Conservation (phyloP, 2,113 vertebrate genomes). For the Naja naja region DNA sequence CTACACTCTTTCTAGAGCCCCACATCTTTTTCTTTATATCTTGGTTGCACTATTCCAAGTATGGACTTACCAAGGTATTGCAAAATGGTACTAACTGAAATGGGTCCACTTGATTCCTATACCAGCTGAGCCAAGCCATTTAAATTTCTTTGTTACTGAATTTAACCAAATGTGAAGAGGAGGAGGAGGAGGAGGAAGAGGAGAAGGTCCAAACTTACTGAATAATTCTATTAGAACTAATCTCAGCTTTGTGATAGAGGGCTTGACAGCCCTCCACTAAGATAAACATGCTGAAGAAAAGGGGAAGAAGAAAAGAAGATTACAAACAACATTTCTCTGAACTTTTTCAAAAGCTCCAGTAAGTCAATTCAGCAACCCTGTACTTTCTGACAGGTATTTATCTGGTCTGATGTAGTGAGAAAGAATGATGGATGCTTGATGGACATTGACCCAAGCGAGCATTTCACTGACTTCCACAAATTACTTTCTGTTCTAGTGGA, state of each 20-base stretch:
- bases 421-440: conserved; percentile 17
- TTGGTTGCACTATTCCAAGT: not conserved
- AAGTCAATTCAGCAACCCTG: not conserved
- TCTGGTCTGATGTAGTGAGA: conserved; percentile 11
- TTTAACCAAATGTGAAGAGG: not conserved
- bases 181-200: not conserved
- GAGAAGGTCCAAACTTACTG: not conserved
- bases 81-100: not conserved
- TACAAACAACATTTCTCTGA: not conserved
- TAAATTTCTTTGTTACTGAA: not conserved
- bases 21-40: not conserved
- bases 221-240: not conserved
- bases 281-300: not conserved
- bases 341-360: conserved; percentile 13
- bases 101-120: not conserved
- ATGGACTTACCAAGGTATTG: not conserved
- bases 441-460: not conserved
- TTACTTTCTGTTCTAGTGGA: conserved; percentile 23
- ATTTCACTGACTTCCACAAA: conserved; percentile 15
- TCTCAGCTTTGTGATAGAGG: not conserved
- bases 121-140: not conserved
- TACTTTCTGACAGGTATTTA: conserved; percentile 30
- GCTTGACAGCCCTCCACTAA: not conserved
- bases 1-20: not conserved
- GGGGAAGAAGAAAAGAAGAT: not conserved